phyloP scores from a whole-genome alignment of 1,140 invertebrate genomes.

The Drosophila prosaltans region DNA sequence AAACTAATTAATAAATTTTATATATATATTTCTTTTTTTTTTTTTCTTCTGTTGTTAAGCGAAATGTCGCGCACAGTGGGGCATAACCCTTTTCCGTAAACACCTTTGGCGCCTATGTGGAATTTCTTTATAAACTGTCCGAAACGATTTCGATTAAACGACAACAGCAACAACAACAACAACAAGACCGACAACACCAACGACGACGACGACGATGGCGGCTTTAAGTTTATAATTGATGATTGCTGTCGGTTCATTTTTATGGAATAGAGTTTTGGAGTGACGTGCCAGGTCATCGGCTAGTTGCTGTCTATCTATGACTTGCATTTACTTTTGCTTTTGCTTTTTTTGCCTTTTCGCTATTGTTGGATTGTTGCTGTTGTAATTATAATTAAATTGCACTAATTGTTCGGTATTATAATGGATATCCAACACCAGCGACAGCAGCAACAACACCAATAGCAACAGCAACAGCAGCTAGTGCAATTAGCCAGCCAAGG shows the following conservation, averaged over 20 bases:
- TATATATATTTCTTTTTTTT: not conserved
- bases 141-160: slow-evolving; percentile 3
- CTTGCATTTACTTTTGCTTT: slow-evolving; percentile 56
- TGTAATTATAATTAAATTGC: slow-evolving; percentile 78
- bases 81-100: slow-evolving; percentile 29
- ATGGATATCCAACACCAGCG: slow-evolving; percentile 60
- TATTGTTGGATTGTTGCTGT: slow-evolving; percentile 42
- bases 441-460: slow-evolving; percentile 7
- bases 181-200: too few relatives aligned
- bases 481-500: slow-evolving; percentile 68
- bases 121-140: slow-evolving; percentile 39
- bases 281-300: slow-evolving; percentile 70
- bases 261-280: slow-evolving; percentile 41
- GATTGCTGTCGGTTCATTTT: slow-evolving; percentile 37
- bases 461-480: slow-evolving; percentile 11
- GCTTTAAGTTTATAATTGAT: slow-evolving; percentile 47
- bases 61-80: slow-evolving; percentile 69
- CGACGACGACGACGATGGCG: slow-evolving; percentile 7
- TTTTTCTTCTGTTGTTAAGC: not conserved
- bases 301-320: slow-evolving; percentile 51
- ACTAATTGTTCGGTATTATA: slow-evolving; percentile 76
- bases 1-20: slow-evolving; percentile 70
- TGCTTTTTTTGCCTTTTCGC: not conserved
- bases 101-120: slow-evolving; percentile 41
- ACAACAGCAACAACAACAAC: too few relatives aligned